These are phyloP conservation scores for Iphiclides podalirius DNA, from an alignment of 2,888 invertebrate species.

Conservation along the genomic window DNA sequence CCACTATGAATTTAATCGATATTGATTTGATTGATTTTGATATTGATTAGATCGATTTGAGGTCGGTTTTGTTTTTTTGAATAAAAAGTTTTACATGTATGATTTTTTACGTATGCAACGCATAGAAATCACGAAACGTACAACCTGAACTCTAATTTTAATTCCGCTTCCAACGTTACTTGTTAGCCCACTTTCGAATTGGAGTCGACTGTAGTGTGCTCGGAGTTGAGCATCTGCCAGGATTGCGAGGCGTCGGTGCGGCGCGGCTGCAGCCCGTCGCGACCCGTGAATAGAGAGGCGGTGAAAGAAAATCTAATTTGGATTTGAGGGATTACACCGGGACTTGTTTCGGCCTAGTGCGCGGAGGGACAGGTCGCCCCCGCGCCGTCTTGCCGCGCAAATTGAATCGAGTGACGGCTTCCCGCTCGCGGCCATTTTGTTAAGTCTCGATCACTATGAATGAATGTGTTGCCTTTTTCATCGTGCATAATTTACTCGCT, in stretches of 20 bases:
- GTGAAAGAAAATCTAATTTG: slow-evolving; percentile 79
- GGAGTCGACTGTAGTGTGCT: slow-evolving; percentile 27
- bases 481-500: too few relatives aligned
- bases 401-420: slow-evolving; percentile 61
- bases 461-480: slow-evolving; percentile 1
- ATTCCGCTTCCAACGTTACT: neutral
- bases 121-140: too few relatives aligned
- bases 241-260: slow-evolving; percentile 41
- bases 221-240: slow-evolving; percentile 47
- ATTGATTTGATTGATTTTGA: too few relatives aligned
- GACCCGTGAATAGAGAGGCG: slow-evolving; percentile 68
- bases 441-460: slow-evolving; percentile 1
- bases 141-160: too few relatives aligned
- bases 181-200: slow-evolving; percentile 48
- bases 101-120: too few relatives aligned
- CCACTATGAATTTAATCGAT: too few relatives aligned
- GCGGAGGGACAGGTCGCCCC: slow-evolving; percentile 48
- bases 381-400: slow-evolving; percentile 52
- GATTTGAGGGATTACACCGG: slow-evolving; percentile 75
- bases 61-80: too few relatives aligned
- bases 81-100: too few relatives aligned
- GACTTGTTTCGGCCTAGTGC: slow-evolving; percentile 76
- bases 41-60: too few relatives aligned
- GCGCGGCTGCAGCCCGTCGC: too few relatives aligned
- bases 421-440: slow-evolving; percentile 45